phyloP scores from a whole-genome alignment of 1,140 invertebrate genomes.

The Campoletis sonorensis region DNA sequence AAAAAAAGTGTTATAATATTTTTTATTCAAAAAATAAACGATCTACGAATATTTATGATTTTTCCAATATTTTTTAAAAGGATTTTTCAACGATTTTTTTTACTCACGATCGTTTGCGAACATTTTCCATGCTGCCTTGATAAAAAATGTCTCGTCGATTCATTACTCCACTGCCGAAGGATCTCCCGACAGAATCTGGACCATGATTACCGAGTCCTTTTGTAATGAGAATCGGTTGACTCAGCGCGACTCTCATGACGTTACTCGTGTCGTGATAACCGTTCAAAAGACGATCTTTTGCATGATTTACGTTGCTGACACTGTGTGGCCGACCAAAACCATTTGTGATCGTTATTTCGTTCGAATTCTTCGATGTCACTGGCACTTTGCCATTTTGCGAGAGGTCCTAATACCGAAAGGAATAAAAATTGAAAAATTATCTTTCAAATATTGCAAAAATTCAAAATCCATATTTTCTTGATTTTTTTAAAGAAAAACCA shows the following conservation, averaged over 20 bases:
- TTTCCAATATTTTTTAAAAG: neutral
- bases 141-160: conserved; percentile 92
- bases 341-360: conserved; percentile 44
- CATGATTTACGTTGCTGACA: conserved; percentile 54
- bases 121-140: conserved; percentile 86
- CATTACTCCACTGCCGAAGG: conserved; percentile 84
- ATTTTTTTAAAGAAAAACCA: too few species aligned
- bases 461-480: too few species aligned
- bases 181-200: conserved; percentile 48
- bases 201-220: conserved; percentile 66
- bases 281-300: conserved; percentile 48
- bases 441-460: too few species aligned
- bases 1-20: too few species aligned
- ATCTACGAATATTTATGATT: too few species aligned
- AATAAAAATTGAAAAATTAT: conserved; percentile 5
- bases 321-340: conserved; percentile 54
- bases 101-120: conserved; percentile 72
- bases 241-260: conserved; percentile 78
- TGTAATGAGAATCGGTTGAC: conserved; percentile 79
- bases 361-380: neutral
- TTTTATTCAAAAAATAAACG: too few species aligned
- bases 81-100: neutral
- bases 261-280: conserved; percentile 28
- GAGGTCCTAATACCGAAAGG: conserved; percentile 37
- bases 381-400: conserved; percentile 9